Evolutionary conservation across 23 tunicate species (phyloP).

Genomic region (Ascidia mentula): DNA sequence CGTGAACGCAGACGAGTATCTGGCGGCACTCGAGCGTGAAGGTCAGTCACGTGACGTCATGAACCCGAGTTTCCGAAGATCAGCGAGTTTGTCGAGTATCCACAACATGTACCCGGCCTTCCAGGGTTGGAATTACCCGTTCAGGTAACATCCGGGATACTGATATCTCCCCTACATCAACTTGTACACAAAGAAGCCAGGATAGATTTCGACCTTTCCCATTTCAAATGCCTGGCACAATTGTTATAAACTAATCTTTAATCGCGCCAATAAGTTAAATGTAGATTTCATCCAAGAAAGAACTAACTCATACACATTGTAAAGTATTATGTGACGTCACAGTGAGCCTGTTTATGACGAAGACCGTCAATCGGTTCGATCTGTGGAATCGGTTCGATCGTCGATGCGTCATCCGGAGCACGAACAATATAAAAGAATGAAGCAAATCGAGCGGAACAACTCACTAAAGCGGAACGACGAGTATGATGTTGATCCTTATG

Average conservation of each 20-base stretch:
- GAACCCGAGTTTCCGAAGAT: not conserved
- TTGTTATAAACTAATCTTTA: too few relatives aligned
- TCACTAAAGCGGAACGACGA: constrained; percentile 30
- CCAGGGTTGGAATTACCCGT: not conserved
- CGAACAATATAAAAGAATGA: constrained; percentile 35
- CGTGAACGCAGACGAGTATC: not conserved
- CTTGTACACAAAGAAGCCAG: too few relatives aligned
- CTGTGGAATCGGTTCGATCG: constrained; percentile 53
- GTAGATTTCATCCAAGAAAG: too few relatives aligned
- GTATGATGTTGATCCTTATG: not conserved
- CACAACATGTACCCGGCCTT: not conserved
- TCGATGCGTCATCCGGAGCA: constrained; percentile 62
- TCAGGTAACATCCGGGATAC: constrained; percentile 4
- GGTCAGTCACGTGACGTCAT: not conserved
- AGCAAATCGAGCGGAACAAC: constrained; percentile 32
- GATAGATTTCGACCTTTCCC: too few relatives aligned
- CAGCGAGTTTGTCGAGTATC: not conserved
- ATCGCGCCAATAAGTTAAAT: too few relatives aligned
- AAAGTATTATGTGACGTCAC: not conserved
- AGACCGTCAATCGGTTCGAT: constrained; percentile 49
- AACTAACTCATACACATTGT: not conserved
- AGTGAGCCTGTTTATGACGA: constrained; percentile 18
- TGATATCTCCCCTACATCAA: too few relatives aligned
- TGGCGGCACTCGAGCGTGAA: constrained; percentile 7
- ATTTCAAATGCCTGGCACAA: too few relatives aligned